Base-by-base conservation (phyloP, 1,140 invertebrate genomes). In the Solen grandis region DNA sequence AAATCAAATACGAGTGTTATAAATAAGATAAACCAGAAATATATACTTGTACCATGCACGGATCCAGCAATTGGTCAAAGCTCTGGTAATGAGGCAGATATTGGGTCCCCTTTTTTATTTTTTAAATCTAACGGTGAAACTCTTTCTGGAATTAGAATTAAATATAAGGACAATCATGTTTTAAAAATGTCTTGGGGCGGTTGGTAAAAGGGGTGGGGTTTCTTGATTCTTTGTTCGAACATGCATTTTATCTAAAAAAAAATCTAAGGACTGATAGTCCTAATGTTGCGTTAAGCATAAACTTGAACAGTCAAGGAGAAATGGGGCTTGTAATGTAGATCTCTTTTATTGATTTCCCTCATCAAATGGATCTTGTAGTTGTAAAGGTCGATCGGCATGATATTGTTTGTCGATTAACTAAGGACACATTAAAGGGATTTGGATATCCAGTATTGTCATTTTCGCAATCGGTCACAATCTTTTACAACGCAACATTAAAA, bases 171-270 rank as follows among this genome's bases (percentile, higher is more conserved):
- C 54, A 22, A 76, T 65, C 38, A 31, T 54, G 31, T 14, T 63
- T 62, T 4, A 54, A 57, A 14, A 66, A 38, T 46, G 54, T 33
- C 55, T 68, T 36, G 31, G n/a, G 27, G 35, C 66, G 68, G n/a
- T 38, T n/a, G 22, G 14, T 16, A 36, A 55, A 38, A 57, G 33
- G 46, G 41, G 50, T 41, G 54, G 46, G 33, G 50, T 33, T 1
- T 22, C 25, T 19, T 10, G 25, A 5, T 36, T 14, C 27, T 3
- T 8, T 19, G 25, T 10, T 73, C 60, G 14, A 35, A 16, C n/a
- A 31, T 33, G 25, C 4, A 14, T 5, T 59, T 36, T 73, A 19
- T 73, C 25, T 73, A 19, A 25, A 22, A 35, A 13, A 16, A 27
- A 33, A 73, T 29, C 25, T 60, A n/a, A n/a, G n/a, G n/a, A n/a